These are phyloP conservation scores for Hippocampus kuda DNA, from an alignment of 2,797 vertebrate genomes.

Conservation along the genomic window DNA sequence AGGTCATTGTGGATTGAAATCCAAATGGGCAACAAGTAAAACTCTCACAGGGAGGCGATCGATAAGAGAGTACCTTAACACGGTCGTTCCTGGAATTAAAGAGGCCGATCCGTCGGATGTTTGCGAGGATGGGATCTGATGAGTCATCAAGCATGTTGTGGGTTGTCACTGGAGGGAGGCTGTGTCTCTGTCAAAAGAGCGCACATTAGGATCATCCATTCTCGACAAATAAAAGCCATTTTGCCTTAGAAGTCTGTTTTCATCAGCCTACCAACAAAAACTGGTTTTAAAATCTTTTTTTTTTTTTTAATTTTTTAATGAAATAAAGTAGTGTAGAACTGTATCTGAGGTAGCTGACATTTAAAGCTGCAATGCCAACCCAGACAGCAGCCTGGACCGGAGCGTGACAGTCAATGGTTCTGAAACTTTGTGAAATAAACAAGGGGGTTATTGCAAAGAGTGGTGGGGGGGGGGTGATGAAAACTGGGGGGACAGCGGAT, in stretches of 20 bases:
- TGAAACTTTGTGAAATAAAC: slow-evolving; percentile 3
- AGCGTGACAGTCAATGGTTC: not conserved
- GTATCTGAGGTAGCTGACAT: not conserved
- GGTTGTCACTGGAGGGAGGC: slow-evolving; percentile 90
- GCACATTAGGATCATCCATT: not conserved
- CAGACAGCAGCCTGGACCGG: not conserved
- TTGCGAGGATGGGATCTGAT: slow-evolving; percentile 83
- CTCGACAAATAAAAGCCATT: too few species aligned
- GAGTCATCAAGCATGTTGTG: slow-evolving; percentile 93
- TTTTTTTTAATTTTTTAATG: not conserved
- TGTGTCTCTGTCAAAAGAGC: slow-evolving; percentile 68
- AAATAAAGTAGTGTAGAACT: not conserved
- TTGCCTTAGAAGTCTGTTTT: too few species aligned
- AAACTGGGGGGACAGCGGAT: not conserved
- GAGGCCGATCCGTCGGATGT: slow-evolving; percentile 81
- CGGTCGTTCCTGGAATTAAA: slow-evolving; percentile 86
- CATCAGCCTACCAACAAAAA: not conserved
- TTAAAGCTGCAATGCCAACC: not conserved
- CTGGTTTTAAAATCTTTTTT: too few species aligned
- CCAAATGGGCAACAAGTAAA: not conserved
- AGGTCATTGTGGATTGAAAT: not conserved
- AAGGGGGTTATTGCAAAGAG: not conserved
- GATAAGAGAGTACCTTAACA: slow-evolving; percentile 73
- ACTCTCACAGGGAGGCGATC: not conserved
- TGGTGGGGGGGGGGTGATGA: not conserved